Evolutionary conservation across 2,888 invertebrate species (phyloP).

Genomic region (Palloptera scutellata): DNA sequence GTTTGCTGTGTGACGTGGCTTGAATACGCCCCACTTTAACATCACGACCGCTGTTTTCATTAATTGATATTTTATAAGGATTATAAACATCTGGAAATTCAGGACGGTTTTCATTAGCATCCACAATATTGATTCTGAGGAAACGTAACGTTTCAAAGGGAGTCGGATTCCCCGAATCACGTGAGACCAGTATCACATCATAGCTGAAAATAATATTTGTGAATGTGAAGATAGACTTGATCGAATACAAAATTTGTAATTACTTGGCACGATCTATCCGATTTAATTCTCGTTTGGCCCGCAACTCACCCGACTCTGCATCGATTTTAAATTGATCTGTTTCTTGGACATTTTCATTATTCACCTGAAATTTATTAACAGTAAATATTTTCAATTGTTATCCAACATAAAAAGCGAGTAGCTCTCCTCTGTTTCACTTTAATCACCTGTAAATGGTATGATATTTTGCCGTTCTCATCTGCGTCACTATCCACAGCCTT

Average conservation of each 20-base stretch:
- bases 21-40: constrained; percentile 70
- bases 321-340: constrained; percentile 85
- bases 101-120: constrained; percentile 83
- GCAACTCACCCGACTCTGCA: constrained; percentile 79
- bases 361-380: constrained; percentile 42
- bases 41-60: constrained; percentile 74
- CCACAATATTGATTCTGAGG: constrained; percentile 77
- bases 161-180: constrained; percentile 83
- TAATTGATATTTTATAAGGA: constrained; percentile 74
- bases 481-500: constrained; percentile 83
- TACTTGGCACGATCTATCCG: constrained; percentile 73
- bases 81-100: constrained; percentile 73
- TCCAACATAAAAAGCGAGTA: not conserved
- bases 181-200: constrained; percentile 80
- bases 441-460: constrained; percentile 80
- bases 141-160: constrained; percentile 81
- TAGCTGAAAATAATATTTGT: constrained; percentile 46
- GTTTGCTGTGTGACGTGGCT: constrained; percentile 73
- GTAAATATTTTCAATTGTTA: no score
- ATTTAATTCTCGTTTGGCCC: constrained; percentile 81
- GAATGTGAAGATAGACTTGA: not conserved
- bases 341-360: constrained; percentile 77
- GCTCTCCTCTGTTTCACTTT: no score
- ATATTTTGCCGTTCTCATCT: constrained; percentile 84
- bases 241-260: not conserved